Conservation (phyloP, 2,113 vertebrate species). For the Talpa occidentalis region DNA sequence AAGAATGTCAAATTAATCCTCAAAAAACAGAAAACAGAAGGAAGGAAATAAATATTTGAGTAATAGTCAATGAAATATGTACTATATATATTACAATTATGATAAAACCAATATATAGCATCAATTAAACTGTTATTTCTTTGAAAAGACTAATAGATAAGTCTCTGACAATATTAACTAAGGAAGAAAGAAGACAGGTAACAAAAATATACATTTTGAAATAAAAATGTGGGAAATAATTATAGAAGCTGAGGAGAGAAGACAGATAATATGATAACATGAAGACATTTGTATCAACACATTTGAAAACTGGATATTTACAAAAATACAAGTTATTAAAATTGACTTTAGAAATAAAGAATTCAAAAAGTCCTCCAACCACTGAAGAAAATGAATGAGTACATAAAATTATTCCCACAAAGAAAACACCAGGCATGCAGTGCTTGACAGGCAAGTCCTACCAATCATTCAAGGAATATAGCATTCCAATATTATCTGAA, state of each 20-base stretch:
- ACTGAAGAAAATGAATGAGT: not conserved
- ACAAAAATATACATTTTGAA: not conserved
- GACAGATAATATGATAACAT: conserved; percentile 29
- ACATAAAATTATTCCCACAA: not conserved
- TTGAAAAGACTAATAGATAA: not conserved
- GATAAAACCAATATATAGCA: not conserved
- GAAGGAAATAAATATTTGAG: not conserved
- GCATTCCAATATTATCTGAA: not conserved
- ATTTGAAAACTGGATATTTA: not conserved
- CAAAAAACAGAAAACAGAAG: conserved; percentile 1
- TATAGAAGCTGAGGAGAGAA: not conserved
- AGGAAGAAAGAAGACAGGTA: not conserved
- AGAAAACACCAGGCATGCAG: not conserved
- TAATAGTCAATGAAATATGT: not conserved
- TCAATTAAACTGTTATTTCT: conserved; percentile 26
- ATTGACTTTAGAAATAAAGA: not conserved
- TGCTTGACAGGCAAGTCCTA: not conserved
- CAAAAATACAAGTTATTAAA: conserved; percentile 25
- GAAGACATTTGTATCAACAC: not conserved
- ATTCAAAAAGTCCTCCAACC: not conserved
- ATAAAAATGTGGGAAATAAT: not conserved
- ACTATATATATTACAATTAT: no score
- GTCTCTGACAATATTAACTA: not conserved
- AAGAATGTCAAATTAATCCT: not conserved
- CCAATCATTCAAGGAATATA: not conserved